These are phyloP conservation scores for Platyrinchus mystaceus DNA, from an alignment of 2,797 vertebrate species.

Conservation along the genomic window DNA sequence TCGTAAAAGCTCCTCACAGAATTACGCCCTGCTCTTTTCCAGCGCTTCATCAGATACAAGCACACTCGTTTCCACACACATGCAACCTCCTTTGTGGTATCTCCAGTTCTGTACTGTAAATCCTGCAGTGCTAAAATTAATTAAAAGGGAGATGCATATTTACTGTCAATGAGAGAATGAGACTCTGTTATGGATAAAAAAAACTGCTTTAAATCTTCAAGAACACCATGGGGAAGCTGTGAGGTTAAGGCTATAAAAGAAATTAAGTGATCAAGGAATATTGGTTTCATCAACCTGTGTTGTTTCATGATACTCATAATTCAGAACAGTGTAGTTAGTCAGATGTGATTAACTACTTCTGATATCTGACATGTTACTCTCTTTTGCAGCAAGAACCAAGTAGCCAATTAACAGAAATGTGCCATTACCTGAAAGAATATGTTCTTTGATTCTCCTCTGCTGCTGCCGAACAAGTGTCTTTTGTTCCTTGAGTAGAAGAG, in stretches of 20 bases:
- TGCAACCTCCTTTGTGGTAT: not conserved
- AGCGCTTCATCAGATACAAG: not conserved
- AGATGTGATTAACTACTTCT: slow-evolving; percentile 24
- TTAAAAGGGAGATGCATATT: not conserved
- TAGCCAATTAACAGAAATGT: not conserved
- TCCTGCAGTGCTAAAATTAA: not conserved
- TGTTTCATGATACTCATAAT: slow-evolving; percentile 1
- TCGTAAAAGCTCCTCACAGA: not conserved
- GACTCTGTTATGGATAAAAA: slow-evolving; percentile 1
- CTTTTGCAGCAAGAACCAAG: not conserved
- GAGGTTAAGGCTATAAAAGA: not conserved
- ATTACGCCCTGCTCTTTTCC: not conserved
- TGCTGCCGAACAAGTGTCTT: not conserved
- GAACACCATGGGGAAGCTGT: not conserved
- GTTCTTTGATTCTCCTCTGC: slow-evolving; percentile 17
- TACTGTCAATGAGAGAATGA: not conserved
- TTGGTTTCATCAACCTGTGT: not conserved
- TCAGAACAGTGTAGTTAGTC: not conserved
- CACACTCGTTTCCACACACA: not conserved
- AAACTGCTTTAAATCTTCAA: slow-evolving; percentile 4
- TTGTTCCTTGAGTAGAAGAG: slow-evolving; percentile 3
- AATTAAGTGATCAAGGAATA: slow-evolving; percentile 3
- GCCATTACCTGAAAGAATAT: slow-evolving; percentile 38
- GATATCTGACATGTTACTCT: not conserved
- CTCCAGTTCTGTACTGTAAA: not conserved